Conservation (phyloP, 2,113 vertebrate genomes). For the Balaeniceps rex region DNA sequence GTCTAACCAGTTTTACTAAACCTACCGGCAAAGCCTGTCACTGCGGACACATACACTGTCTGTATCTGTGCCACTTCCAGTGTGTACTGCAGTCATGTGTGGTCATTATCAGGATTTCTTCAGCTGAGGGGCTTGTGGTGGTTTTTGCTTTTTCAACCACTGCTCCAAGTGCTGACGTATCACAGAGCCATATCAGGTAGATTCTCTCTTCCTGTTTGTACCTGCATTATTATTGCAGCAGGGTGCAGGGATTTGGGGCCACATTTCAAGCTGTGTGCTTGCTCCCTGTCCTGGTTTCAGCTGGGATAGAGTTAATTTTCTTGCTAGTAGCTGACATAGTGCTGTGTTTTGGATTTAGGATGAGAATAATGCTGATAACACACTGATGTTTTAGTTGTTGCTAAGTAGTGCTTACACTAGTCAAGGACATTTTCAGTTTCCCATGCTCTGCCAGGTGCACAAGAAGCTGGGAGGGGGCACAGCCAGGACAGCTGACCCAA, state of each 20-base stretch:
- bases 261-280: not conserved
- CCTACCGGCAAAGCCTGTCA: not conserved
- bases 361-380: too few relatives aligned
- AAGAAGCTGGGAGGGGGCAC: too few relatives aligned
- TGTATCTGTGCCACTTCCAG: not conserved
- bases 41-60: fast-evolving
- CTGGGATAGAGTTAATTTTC: too few relatives aligned
- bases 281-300: not conserved
- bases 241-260: not conserved
- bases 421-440: too few relatives aligned
- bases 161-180: not conserved
- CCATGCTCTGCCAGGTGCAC: too few relatives aligned
- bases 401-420: too few relatives aligned
- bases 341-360: too few relatives aligned
- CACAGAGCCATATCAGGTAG: not conserved
- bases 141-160: not conserved
- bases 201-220: not conserved
- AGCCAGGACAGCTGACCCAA: too few relatives aligned
- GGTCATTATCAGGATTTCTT: not conserved
- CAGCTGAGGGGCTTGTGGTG: not conserved
- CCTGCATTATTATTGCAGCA: not conserved
- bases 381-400: too few relatives aligned
- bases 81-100: too few relatives aligned
- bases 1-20: not conserved
- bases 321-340: too few relatives aligned